Evolutionary conservation across 2,797 vertebrate species (phyloP).

Genomic region (Carcharodon carcharias): DNA sequence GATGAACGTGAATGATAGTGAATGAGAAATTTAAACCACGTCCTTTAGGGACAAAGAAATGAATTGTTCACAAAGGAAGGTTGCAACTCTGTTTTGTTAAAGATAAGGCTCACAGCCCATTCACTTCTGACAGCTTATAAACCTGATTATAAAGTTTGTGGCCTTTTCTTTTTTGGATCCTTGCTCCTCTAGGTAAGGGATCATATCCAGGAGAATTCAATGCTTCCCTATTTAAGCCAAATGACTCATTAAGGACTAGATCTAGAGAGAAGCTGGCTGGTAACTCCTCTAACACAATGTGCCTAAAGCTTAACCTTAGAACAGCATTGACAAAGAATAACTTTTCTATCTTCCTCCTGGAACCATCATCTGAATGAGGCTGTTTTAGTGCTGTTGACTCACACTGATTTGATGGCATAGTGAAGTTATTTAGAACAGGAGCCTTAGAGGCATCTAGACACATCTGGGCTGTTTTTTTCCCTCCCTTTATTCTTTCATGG

Average conservation of each 20-base stretch:
- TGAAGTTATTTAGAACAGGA: background rate
- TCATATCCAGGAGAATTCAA: background rate
- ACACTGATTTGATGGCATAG: background rate
- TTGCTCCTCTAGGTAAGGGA: background rate
- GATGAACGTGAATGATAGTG: background rate
- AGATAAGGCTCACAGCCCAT: too few species aligned
- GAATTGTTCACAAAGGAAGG: background rate
- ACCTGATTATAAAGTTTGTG: background rate
- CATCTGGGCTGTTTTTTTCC: too few species aligned
- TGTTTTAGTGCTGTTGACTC: background rate
- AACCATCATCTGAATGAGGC: background rate
- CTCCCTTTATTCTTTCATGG: too few species aligned
- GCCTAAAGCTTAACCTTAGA: background rate
- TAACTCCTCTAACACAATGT: background rate
- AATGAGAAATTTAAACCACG: background rate
- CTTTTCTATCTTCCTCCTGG: background rate
- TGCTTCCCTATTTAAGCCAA: background rate
- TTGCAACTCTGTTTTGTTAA: background rate
- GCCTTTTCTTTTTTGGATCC: background rate
- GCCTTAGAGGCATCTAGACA: background rate
- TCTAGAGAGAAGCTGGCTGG: background rate
- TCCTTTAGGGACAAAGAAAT: background rate
- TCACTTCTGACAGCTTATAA: background rate
- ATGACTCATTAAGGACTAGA: background rate
- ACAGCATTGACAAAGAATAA: background rate